A percentile compares a stretch with the other conserved stretches of the same genome.
These are phyloP conservation scores for Acrocyrtus sp. DNA, from an alignment of 2,888 invertebrate genomes.

Conservation along the genomic window DNA sequence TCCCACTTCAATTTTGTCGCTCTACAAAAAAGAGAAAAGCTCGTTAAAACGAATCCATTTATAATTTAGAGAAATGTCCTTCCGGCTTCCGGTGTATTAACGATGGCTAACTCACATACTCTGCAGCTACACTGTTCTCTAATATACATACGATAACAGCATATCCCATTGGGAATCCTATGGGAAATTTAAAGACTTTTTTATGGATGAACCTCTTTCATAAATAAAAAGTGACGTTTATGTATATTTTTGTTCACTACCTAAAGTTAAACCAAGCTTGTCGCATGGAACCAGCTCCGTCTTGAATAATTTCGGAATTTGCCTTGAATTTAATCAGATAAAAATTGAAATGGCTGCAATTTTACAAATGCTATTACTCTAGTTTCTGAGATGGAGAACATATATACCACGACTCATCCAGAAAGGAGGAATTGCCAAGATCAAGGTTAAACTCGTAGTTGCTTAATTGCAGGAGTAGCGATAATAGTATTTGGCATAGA, in stretches of 20 bases:
- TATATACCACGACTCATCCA: slow-evolving; percentile 76
- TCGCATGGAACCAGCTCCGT: slow-evolving; percentile 74
- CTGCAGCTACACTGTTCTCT: slow-evolving; percentile 73
- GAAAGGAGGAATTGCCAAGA: slow-evolving; percentile 71
- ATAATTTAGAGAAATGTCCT: too few species aligned
- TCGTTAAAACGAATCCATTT: background rate
- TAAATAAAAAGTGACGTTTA: too few species aligned
- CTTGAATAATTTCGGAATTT: slow-evolving; percentile 69
- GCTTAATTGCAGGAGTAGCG: slow-evolving; percentile 70
- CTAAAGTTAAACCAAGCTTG: slow-evolving; percentile 70
- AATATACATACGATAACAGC: slow-evolving; percentile 72
- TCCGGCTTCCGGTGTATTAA: too few species aligned
- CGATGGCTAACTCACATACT: slow-evolving; percentile 74
- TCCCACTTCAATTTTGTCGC: slow-evolving; percentile 71
- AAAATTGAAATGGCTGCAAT: too few species aligned
- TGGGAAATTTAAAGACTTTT: too few species aligned
- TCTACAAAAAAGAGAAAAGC: slow-evolving; percentile 7
- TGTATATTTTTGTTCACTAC: too few species aligned
- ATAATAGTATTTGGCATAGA: slow-evolving; percentile 71
- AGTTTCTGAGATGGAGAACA: too few species aligned
- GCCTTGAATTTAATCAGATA: too few species aligned
- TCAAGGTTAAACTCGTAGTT: slow-evolving; percentile 70
- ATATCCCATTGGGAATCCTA: slow-evolving; percentile 71
- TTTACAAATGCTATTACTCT: too few species aligned
- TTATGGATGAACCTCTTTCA: too few species aligned